phyloP scores from a whole-genome alignment of 2,888 invertebrate species.

The Lithophane semibrunnea region DNA sequence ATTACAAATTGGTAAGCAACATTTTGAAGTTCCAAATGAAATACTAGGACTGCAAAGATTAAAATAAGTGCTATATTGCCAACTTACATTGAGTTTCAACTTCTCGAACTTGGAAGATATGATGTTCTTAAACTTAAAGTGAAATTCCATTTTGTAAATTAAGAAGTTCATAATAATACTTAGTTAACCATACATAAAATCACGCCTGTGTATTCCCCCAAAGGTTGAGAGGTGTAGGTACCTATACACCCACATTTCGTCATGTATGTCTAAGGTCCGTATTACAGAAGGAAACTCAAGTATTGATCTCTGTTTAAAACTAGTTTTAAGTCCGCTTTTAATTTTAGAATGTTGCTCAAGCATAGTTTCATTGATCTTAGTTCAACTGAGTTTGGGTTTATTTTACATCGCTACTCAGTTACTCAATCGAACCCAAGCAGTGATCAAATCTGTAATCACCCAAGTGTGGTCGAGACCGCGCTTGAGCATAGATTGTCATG shows the following conservation, averaged over 20 bases:
- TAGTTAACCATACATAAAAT: neutral
- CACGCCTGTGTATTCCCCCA: neutral
- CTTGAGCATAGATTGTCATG: no score
- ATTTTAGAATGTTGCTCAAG: no score
- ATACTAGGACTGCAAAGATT: constrained; percentile 14
- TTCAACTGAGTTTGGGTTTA: no score
- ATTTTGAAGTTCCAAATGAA: constrained; percentile 41
- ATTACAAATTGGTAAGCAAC: neutral
- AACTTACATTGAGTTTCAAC: constrained; percentile 29
- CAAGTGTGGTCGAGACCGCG: no score
- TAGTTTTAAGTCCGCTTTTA: no score
- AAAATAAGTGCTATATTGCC: constrained; percentile 34
- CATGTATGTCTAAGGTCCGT: neutral
- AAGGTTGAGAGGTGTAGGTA: neutral
- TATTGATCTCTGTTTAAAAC: no score
- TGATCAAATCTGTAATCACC: no score
- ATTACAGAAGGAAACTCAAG: no score
- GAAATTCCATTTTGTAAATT: constrained; percentile 11
- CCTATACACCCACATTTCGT: neutral
- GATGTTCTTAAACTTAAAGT: constrained; percentile 1
- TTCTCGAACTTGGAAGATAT: constrained; percentile 17
- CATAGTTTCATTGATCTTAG: no score
- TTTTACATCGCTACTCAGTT: no score
- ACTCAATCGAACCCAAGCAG: no score
- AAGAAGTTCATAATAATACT: neutral